A percentile compares a stretch with the other conserved stretches of the same genome.
Evolutionary conservation across 1,140 invertebrate species (phyloP).

Genomic region (Eriosoma lanigerum): DNA sequence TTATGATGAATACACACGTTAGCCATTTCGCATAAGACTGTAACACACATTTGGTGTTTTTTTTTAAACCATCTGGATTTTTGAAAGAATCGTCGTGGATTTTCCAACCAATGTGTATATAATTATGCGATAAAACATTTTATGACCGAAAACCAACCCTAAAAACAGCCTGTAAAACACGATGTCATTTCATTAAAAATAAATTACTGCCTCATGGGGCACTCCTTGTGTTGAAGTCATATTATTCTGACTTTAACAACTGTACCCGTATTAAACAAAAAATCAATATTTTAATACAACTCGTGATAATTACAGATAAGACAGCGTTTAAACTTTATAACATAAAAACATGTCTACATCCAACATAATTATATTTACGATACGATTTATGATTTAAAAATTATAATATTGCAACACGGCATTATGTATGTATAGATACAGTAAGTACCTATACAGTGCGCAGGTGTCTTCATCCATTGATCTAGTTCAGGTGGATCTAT

Average conservation of each 20-base stretch:
- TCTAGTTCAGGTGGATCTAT: slow-evolving; percentile 7
- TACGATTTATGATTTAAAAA: not conserved
- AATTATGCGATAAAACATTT: not conserved
- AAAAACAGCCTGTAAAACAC: not conserved
- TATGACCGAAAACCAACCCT: not conserved
- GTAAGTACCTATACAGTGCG: too few relatives aligned
- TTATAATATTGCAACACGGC: too few relatives aligned
- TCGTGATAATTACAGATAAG: too few relatives aligned
- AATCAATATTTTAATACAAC: not conserved
- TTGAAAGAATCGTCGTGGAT: not conserved
- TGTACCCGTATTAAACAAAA: not conserved
- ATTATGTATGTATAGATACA: too few relatives aligned
- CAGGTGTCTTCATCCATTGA: slow-evolving; percentile 17
- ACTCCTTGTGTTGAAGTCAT: not conserved
- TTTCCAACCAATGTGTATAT: not conserved
- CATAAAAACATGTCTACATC: too few relatives aligned
- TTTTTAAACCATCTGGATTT: not conserved
- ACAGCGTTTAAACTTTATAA: too few relatives aligned
- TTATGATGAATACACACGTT: too few relatives aligned
- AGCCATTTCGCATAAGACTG: too few relatives aligned
- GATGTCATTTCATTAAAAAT: not conserved
- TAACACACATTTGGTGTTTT: not conserved
- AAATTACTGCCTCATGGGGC: not conserved
- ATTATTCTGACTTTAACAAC: not conserved
- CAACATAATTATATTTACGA: too few relatives aligned